These are phyloP conservation scores for Zaprionus tsacasi DNA, from an alignment of 1,140 invertebrate species.

Conservation along the genomic window DNA sequence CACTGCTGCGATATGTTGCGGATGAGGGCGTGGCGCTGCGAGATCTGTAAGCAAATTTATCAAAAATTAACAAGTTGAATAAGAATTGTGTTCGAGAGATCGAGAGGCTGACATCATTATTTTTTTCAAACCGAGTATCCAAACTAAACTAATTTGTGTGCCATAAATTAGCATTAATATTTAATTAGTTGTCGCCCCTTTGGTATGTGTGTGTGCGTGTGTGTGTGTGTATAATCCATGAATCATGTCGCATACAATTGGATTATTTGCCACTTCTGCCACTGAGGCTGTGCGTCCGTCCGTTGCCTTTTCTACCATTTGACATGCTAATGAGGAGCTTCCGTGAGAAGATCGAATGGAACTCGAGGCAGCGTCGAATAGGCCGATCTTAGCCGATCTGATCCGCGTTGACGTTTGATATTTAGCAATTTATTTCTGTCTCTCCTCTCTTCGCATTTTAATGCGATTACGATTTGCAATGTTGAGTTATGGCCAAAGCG, in stretches of 20 bases:
- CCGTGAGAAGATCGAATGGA: conserved; percentile 65
- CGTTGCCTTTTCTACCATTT: conserved; percentile 38
- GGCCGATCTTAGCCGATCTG: conserved; percentile 15
- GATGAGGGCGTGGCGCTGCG: conserved; percentile 91
- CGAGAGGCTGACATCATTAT: conserved; percentile 50
- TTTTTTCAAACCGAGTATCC: background rate
- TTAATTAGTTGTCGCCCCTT: conserved; percentile 54
- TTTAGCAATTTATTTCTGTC: conserved; percentile 37
- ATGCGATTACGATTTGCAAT: conserved; percentile 65
- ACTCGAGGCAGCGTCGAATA: background rate
- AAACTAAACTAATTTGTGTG: conserved; percentile 33
- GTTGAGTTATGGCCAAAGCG: conserved; percentile 26
- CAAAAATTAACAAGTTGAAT: conserved; percentile 13
- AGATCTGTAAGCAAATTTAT: conserved; percentile 84
- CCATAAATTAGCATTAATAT: conserved; percentile 76
- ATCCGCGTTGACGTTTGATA: conserved; percentile 56
- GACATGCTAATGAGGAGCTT: conserved; percentile 78
- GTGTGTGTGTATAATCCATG: background rate
- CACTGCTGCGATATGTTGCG: conserved; percentile 87
- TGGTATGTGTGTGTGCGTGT: background rate
- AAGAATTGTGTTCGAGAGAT: background rate
- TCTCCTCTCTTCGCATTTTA: conserved; percentile 26
- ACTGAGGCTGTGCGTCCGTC: conserved; percentile 23
- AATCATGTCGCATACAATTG: conserved; percentile 65
- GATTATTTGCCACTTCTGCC: conserved; percentile 67